Base-by-base conservation (phyloP, 2,113 vertebrate genomes). In the Martes martes region DNA sequence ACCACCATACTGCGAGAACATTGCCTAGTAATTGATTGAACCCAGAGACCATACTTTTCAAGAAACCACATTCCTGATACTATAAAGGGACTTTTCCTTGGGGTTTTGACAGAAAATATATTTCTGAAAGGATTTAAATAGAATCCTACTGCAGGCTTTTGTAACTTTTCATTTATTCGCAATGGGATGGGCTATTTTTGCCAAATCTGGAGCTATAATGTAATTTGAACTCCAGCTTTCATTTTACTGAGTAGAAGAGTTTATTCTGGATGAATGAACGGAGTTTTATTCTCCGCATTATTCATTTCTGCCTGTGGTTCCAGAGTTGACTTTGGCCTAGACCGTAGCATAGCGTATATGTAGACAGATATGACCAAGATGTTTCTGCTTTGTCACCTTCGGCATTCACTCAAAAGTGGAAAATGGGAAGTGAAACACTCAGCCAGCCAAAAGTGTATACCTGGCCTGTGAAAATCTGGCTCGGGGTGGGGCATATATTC, bases 11-110 rank as follows among this genome's bases (percentile, higher is more conserved):
- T 97, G 47, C 85, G 45, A 71, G 96, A 92, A 39, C 91, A 52
- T 47, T 39, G 47, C 78, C 87, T 93, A 84, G 90, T 71, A 1
- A 85, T 47, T 88, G 1, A 85, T 52, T 88, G 94, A 96, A 90
- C 52, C 69, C 86, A 61, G 71, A 85, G 69, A 71, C 59, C 65
- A 0, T 83, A 91, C 96, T 61, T 92, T 96, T 91, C n/a, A 61
- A 84, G n/a, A 98, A 97, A 94, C 73, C 63, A 93, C 86, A 47
- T 83, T 81, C 88, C 81, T 84, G 71, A 84, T 69, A 89, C 24
- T 65, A 31, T 89, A 67, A 97, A 74, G 78, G 13, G 55, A 23
- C 78, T 81, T 74, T 67, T 90, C 23, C 89, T 52, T 95, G 6
- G 95, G 59, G 23, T 74, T 89, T 9, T 33, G 24, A 80, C n/a